Evolutionary conservation across 2,797 vertebrate species (phyloP).

Genomic region (Betta splendens): DNA sequence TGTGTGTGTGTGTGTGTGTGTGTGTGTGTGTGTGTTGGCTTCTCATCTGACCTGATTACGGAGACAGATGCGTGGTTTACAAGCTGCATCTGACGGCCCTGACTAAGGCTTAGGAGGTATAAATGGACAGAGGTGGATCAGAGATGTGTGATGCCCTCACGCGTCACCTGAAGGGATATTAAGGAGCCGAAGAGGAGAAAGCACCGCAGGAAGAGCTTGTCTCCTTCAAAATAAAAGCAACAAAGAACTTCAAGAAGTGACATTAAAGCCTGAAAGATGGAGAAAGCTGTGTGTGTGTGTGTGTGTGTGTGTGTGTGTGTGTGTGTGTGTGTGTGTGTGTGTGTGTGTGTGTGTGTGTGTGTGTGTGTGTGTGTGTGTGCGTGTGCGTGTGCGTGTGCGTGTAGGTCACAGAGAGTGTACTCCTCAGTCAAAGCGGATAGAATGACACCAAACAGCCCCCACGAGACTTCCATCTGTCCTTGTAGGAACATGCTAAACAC

Average conservation of each 20-base stretch:
- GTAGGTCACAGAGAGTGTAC: constrained; percentile 21
- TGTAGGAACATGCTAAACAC: constrained; percentile 43
- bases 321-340: constrained; percentile 14
- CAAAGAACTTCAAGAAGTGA: not conserved
- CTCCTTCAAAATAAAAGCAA: not conserved
- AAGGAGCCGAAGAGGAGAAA: constrained; percentile 26
- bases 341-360: not conserved
- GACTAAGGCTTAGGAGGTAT: constrained; percentile 50
- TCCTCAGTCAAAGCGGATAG: constrained; percentile 30
- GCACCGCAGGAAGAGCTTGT: constrained; percentile 1
- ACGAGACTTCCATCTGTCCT: constrained; percentile 39
- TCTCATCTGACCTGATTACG: constrained; percentile 62
- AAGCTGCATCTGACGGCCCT: constrained; percentile 29
- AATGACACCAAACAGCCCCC: constrained; percentile 36
- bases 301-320: too few species aligned
- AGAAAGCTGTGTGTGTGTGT: not conserved
- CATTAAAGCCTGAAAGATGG: not conserved
- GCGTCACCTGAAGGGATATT: constrained; percentile 34
- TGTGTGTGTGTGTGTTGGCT: too few species aligned
- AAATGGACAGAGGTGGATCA: constrained; percentile 61
- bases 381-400: constrained; percentile 10
- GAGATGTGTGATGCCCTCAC: constrained; percentile 45
- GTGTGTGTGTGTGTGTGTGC: constrained; percentile 11
- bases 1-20: too few species aligned
- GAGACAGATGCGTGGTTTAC: constrained; percentile 48